These are phyloP conservation scores for Girardinichthys multiradiatus DNA, from an alignment of 2,113 vertebrate species.

Conservation along the genomic window DNA sequence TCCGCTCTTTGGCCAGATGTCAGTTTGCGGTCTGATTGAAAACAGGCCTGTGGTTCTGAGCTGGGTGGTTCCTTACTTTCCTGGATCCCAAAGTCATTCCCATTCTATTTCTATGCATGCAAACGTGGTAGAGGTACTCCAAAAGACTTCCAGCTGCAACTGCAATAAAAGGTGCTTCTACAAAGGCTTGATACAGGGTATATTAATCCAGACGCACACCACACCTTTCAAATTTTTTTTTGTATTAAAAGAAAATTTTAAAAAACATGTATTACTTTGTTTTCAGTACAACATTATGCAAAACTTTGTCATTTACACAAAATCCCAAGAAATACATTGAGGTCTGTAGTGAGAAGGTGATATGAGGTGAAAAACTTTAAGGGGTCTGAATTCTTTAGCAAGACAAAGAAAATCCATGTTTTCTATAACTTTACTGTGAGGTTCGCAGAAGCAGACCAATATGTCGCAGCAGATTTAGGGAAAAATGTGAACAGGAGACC, in stretches of 20 bases:
- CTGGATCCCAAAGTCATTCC: background rate
- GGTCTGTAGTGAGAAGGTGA: background rate
- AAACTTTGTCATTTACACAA: too few species aligned
- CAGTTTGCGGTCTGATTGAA: too few species aligned
- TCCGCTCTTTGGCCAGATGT: too few species aligned
- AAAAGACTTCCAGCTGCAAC: too few species aligned
- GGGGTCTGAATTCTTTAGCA: too few species aligned
- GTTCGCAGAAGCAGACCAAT: too few species aligned
- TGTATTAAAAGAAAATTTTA: background rate
- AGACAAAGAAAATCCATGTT: too few species aligned
- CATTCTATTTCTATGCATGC: background rate
- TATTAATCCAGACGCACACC: background rate
- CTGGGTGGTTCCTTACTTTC: slow-evolving; percentile 29
- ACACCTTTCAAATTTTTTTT: background rate
- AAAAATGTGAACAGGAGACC: too few species aligned
- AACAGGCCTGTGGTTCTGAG: slow-evolving; percentile 48
- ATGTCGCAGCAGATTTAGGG: too few species aligned
- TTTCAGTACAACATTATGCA: background rate
- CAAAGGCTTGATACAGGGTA: background rate
- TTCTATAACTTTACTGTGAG: too few species aligned
- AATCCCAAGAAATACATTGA: background rate
- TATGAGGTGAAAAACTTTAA: background rate
- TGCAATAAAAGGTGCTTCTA: too few species aligned
- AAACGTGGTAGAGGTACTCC: too few species aligned
- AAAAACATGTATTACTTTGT: background rate